These are phyloP conservation scores for Drosophila anomalata DNA, from an alignment of 2,888 invertebrate species.

Conservation along the genomic window DNA sequence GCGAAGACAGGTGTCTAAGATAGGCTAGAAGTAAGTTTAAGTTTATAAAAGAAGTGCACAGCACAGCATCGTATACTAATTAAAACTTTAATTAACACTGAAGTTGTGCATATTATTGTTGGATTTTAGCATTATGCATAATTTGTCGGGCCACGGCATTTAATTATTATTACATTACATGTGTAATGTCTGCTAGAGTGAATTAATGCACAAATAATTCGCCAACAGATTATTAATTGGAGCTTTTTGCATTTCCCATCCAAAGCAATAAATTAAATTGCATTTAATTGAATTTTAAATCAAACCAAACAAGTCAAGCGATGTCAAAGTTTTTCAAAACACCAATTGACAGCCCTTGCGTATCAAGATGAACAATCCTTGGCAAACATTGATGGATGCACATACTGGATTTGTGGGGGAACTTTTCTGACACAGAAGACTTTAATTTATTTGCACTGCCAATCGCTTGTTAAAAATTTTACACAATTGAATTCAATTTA, in stretches of 20 bases:
- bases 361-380: constrained; percentile 11
- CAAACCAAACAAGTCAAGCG: constrained; percentile 15
- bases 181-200: constrained; percentile 11
- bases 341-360: constrained; percentile 3
- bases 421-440: constrained; percentile 8
- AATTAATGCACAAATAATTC: constrained; percentile 44
- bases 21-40: not conserved
- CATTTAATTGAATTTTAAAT: constrained; percentile 49
- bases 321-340: constrained; percentile 18
- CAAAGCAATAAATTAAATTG: constrained; percentile 47
- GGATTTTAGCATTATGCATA: constrained; percentile 24
- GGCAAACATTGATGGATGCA: constrained; percentile 25
- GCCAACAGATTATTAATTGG: constrained; percentile 49
- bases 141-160: constrained; percentile 32
- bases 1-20: not conserved
- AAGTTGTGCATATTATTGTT: constrained; percentile 16
- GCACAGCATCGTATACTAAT: not conserved
- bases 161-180: constrained; percentile 47
- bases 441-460: constrained; percentile 31
- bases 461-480: constrained; percentile 9
- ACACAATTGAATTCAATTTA: constrained; percentile 33
- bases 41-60: not conserved
- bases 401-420: constrained; percentile 7
- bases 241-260: constrained; percentile 23
- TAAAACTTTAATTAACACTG: constrained; percentile 36